phyloP scores from a whole-genome alignment of 1,140 invertebrate species.

The Neodiprion lecontei region DNA sequence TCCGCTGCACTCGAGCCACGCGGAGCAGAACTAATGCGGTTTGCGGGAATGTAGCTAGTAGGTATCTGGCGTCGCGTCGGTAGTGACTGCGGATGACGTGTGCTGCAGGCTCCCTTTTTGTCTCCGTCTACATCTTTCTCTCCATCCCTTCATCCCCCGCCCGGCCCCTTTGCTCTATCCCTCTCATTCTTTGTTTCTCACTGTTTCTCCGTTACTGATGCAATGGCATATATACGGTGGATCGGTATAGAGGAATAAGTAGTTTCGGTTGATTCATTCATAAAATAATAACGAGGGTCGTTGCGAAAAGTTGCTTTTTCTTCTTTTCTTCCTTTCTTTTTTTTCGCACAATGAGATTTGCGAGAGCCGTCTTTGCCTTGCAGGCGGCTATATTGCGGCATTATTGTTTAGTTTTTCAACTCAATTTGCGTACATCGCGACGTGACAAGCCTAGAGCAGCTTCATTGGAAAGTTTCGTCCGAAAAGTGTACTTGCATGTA shows the following conservation, averaged over 20 bases:
- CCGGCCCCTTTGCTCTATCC: background rate
- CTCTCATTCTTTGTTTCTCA: no score
- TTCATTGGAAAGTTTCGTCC: no score
- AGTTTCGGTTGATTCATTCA: background rate
- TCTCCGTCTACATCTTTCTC: background rate
- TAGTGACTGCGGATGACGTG: conserved; percentile 1
- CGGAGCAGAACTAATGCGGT: conserved; percentile 14
- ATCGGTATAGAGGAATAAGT: background rate
- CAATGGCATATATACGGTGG: no score
- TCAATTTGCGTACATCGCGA: no score
- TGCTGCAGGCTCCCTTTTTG: background rate
- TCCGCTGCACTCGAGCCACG: conserved; percentile 5
- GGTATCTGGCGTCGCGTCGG: background rate
- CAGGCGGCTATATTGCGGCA: no score
- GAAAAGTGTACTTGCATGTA: no score
- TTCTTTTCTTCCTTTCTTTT: background rate
- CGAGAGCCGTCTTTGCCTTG: no score
- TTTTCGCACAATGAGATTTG: no score
- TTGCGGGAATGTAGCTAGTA: conserved; percentile 3
- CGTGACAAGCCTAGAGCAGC: no score
- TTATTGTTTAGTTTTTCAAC: no score
- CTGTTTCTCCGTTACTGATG: no score
- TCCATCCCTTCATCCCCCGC: background rate
- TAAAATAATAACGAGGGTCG: background rate
- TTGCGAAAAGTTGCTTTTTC: background rate